Base-by-base conservation (phyloP, 2,113 vertebrate species). In the Plotosus lineatus region DNA sequence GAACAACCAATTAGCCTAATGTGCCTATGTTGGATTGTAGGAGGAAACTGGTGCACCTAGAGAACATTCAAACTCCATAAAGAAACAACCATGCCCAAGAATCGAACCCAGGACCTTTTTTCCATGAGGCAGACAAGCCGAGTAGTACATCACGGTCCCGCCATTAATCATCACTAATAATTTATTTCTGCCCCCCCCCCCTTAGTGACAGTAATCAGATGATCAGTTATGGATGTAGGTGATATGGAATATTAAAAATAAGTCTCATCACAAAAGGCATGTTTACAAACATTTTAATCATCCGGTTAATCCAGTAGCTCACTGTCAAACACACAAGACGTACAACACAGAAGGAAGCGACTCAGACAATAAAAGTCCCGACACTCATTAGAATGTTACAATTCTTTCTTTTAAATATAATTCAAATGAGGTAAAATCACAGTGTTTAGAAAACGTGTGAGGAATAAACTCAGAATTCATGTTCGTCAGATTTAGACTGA, bases 301-400 rank as follows among this genome's bases (percentile, higher is more conserved):
- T 79, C 83, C 83, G 85, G 65, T 86, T 85, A 83, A 86, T 85
- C 81, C 86, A 83, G 78, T 68, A 83, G 84, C 73, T 85, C 79
- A 82, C 84, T 76, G 74, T 78, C 73, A 66, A 80, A 84, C 78
- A 86, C 83, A 83, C 68, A 56, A 55, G 56, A 75, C 60, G 68
- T 53, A 81, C 72, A 75, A 66, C 74, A 83, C 69, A 78, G 46
- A 68, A 84, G 84, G 85, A 82, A 81, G 83, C 81, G 63, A 79
- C 83, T 82, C 79, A 65, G 74, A 83, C 80, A 84, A 82, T 76
- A 85, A 40, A 79, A 17, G 46, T 78, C 78, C 55, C 77, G 75
- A 68, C 58, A 83, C 78, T 65, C 28, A 77, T 77, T 76, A 75
- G 11, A 84, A 86, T 81, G 82, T 82, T 80, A 85, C 42, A 85